Base-by-base conservation (phyloP, 2,888 invertebrate genomes). In the Chironomus riparius region DNA sequence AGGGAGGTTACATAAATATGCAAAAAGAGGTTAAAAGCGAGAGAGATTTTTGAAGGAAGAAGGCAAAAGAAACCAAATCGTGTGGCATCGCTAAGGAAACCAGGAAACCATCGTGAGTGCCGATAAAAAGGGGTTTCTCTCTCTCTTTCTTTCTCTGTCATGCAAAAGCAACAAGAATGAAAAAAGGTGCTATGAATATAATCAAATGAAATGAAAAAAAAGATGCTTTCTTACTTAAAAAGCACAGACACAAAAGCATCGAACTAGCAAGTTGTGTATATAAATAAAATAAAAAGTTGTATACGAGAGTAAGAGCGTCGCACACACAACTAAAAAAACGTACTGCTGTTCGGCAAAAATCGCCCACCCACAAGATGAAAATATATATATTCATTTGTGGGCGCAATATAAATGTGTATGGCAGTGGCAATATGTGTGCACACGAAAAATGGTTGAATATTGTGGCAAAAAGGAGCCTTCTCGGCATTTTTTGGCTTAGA, bases 371-470 rank as follows among this genome's bases (percentile, higher is more conserved):
- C 74, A 68, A 74, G 74, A 74, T 68, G 47, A 68, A 68, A 38
- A 38, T 38, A 68, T 65, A 72, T 72, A 74, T 74, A 74, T 74
- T 74, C 74, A 74, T 74, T 74, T 74, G 74, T 74, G 74, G 74
- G 74, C 74, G 74, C 74, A 62, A 28, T 62, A 68, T 65, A 74
- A 48, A 70, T 70, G 74, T 74, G 74, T 68, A 68, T 68, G 68
- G 68, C 68, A 68, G 68, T 68, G 38, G 74, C 74, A 74, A 74
- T 74, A 74, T 74, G 74, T 74, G 74, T 74, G 74, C 74, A 74
- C 65, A 65, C 65, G 74, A 74, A 74, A 74, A 48, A 74, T 74
- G 74, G 74, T 74, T 74, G 74, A 74, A 74, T 68, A 48, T 74
- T 74, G 74, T 68, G 71, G 71, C 38, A 38, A 38, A 10, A 38